Conservation (phyloP, 2,113 vertebrate genomes). For the Amblyopsis rosae region DNA sequence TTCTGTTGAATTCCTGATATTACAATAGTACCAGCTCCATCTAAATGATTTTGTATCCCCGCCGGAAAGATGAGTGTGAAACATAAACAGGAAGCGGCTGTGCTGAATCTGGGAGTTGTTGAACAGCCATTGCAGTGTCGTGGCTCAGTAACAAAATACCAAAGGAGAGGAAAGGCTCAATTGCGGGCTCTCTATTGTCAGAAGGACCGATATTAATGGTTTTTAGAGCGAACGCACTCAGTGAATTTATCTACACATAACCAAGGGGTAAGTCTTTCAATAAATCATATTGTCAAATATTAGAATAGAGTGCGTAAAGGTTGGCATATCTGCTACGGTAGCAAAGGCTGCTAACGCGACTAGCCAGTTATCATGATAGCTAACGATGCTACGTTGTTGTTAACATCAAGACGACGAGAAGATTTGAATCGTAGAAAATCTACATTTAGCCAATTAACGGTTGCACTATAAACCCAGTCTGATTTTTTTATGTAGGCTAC, state of each 20-base stretch:
- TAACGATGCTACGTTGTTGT: slow-evolving; percentile 47
- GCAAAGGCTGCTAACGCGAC: background rate
- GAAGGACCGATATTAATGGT: slow-evolving; percentile 46
- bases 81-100: slow-evolving; percentile 75
- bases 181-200: slow-evolving; percentile 32
- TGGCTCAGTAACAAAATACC: slow-evolving; percentile 79
- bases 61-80: slow-evolving; percentile 63
- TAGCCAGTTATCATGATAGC: slow-evolving; percentile 40
- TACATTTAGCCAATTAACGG: fast-evolving
- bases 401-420: slow-evolving; percentile 27
- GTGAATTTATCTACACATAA: slow-evolving; percentile 45
- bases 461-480: fast-evolving
- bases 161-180: slow-evolving; percentile 58
- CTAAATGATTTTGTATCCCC: slow-evolving; percentile 14
- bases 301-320: slow-evolving; percentile 11
- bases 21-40: background rate
- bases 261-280: slow-evolving; percentile 59
- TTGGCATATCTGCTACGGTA: slow-evolving; percentile 40
- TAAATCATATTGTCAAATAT: background rate
- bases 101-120: slow-evolving; percentile 51
- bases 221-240: slow-evolving; percentile 30
- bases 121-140: slow-evolving; percentile 82
- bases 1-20: too few species aligned
- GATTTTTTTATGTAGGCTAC: too few species aligned
- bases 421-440: background rate